phyloP scores from a whole-genome alignment of 1,140 invertebrate genomes.

The Ostrea edulis region DNA sequence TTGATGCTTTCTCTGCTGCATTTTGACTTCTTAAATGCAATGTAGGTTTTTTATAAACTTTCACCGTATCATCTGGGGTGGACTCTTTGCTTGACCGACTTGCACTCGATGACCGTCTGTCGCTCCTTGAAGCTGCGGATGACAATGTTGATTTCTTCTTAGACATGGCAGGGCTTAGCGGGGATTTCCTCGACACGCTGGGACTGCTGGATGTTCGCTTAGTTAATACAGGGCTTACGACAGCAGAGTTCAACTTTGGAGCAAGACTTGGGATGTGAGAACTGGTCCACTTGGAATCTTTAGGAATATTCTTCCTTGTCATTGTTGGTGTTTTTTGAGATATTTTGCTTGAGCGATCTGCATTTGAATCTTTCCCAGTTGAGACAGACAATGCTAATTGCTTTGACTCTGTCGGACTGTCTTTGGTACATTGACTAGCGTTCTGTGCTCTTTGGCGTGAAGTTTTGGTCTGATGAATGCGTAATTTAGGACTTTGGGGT shows the following conservation, averaged over 20 bases:
- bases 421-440: not conserved
- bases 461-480: conserved; percentile 6
- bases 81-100: conserved; percentile 31
- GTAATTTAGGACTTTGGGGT: conserved; percentile 23
- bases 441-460: conserved; percentile 14
- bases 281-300: not conserved
- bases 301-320: not conserved
- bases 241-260: not conserved
- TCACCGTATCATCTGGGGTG: not conserved
- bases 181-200: not conserved
- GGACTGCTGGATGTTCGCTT: not conserved
- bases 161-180: not conserved
- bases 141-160: not conserved
- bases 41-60: not conserved
- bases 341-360: not conserved
- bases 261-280: not conserved
- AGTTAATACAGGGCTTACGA: not conserved
- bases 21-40: not conserved
- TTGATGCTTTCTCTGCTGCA: not conserved
- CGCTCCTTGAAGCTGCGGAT: not conserved
- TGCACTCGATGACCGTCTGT: not conserved
- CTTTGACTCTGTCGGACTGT: conserved; percentile 1
- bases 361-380: not conserved
- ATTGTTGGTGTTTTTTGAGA: not conserved
- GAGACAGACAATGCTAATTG: not conserved